These are phyloP conservation scores for Laspeyria flexula DNA, from an alignment of 2,888 invertebrate species.

Conservation along the genomic window DNA sequence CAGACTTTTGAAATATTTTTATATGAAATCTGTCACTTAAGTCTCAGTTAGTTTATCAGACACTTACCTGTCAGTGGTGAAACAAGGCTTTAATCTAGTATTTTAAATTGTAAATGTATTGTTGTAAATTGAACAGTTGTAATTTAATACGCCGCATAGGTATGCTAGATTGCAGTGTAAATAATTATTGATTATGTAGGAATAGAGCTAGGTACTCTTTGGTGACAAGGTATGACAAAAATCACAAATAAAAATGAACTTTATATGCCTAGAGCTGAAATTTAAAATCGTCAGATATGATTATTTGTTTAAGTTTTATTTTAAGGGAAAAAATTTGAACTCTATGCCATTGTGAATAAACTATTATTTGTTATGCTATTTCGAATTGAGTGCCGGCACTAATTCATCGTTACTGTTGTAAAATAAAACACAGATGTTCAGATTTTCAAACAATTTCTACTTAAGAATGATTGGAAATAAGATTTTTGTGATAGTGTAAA, in stretches of 20 bases:
- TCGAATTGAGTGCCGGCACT: too few species aligned
- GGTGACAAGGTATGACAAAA: not conserved
- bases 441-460: constrained; percentile 12
- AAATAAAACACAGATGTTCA: constrained; percentile 21
- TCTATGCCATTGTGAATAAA: not conserved
- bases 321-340: not conserved
- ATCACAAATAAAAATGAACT: not conserved
- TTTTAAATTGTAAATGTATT: constrained; percentile 25
- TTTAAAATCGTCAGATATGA: not conserved
- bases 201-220: not conserved
- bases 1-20: too few species aligned
- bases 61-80: too few species aligned
- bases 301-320: not conserved
- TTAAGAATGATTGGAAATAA: constrained; percentile 10
- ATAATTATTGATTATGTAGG: constrained; percentile 15
- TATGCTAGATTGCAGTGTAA: constrained; percentile 35
- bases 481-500: constrained; percentile 31
- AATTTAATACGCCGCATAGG: constrained; percentile 16
- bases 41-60: too few species aligned
- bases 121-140: constrained; percentile 13
- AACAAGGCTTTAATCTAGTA: too few species aligned
- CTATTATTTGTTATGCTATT: too few species aligned
- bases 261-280: not conserved
- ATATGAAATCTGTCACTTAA: too few species aligned
- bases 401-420: too few species aligned